A percentile compares a stretch with the other conserved stretches of the same genome.
Conservation (phyloP, 2,888 invertebrate species). For the Rhamphomyia laevipes region DNA sequence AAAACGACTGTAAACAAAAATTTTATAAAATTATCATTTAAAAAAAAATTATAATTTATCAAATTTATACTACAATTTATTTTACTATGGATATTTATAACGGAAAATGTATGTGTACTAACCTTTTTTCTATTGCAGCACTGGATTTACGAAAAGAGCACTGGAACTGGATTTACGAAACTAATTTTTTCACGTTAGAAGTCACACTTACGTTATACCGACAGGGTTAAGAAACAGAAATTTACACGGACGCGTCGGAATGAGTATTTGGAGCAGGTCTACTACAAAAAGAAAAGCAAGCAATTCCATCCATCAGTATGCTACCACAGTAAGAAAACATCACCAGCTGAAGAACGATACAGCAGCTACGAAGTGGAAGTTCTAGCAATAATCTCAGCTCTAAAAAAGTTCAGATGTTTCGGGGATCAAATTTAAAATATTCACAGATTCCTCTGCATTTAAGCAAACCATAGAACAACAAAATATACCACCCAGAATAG, state of each 20-base stretch:
- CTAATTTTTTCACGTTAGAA: too few relatives aligned
- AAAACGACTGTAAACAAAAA: too few relatives aligned
- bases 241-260: conserved; percentile 24
- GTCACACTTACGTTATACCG: conserved; percentile 21
- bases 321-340: conserved; percentile 5
- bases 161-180: too few relatives aligned
- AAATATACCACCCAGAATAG: conserved; percentile 7
- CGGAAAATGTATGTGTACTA: too few relatives aligned
- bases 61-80: too few relatives aligned
- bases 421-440: conserved; percentile 21
- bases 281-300: conserved; percentile 13
- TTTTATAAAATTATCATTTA: too few relatives aligned
- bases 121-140: too few relatives aligned
- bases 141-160: too few relatives aligned
- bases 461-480: conserved; percentile 21
- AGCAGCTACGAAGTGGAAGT: conserved; percentile 21
- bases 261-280: conserved; percentile 21
- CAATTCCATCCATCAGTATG: conserved; percentile 6
- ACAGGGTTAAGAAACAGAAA: conserved; percentile 16
- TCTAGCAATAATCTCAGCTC: conserved; percentile 1
- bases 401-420: conserved; percentile 17
- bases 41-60: too few relatives aligned
- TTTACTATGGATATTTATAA: too few relatives aligned
- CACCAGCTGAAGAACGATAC: conserved; percentile 18
- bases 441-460: conserved; percentile 24